Evolutionary conservation across 2,113 vertebrate genomes (phyloP).

Genomic region (Crotalus viridis): DNA sequence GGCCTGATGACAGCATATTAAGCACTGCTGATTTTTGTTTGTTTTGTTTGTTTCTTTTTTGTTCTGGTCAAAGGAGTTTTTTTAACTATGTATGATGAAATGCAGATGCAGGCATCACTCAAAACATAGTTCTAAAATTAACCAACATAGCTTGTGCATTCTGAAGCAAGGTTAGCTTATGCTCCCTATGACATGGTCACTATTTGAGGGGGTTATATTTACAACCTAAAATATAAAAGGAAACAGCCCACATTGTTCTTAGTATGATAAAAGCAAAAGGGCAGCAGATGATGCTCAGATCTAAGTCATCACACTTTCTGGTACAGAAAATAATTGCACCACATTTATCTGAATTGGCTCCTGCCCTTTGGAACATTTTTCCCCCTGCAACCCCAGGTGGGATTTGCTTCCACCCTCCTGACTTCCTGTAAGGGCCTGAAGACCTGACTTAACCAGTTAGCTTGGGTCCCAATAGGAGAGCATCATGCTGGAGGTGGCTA

Average conservation of each 20-base stretch:
- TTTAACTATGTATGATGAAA: neutral
- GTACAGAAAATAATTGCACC: constrained; percentile 38
- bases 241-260: constrained; percentile 21
- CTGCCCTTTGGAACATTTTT: too few species aligned
- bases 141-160: neutral
- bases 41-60: too few species aligned
- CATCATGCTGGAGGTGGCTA: neutral
- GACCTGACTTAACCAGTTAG: neutral
- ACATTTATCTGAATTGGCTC: neutral
- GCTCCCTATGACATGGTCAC: neutral
- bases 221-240: neutral
- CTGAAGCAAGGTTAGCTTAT: neutral
- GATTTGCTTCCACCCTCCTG: neutral
- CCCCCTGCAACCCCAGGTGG: too few species aligned
- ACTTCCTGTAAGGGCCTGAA: neutral
- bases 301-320: constrained; percentile 24
- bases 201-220: neutral
- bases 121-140: neutral
- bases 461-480: neutral
- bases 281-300: constrained; percentile 11
- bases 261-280: constrained; percentile 33
- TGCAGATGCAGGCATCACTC: neutral
- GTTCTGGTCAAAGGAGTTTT: neutral
- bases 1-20: neutral
- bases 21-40: neutral